Evolutionary conservation across 2,797 vertebrate genomes (phyloP), one percentile per base, ranked within the genome.

Genomic region (Falco biarmicus): DNA sequence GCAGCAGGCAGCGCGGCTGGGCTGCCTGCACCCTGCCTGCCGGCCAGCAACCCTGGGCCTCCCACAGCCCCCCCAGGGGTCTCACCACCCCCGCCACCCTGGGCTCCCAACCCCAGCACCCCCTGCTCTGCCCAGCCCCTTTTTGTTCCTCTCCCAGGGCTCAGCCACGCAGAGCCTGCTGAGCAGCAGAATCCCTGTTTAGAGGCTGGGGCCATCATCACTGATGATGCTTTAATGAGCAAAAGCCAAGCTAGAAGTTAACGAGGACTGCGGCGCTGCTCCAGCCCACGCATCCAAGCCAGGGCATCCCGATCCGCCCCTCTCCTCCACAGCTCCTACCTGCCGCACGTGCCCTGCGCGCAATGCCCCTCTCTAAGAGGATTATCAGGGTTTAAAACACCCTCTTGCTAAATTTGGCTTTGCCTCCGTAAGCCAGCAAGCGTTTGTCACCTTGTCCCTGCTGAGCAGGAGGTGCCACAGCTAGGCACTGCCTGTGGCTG

Each of bases 391-490:
- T 93, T 96, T 96, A 80, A 91, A 90, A 95, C 93, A 85, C 69
- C 50, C 51, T 94, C 45, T 47, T 68, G 93, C 95, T 97, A 96
- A 95, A 89, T 94, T 82, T 95, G 95, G 70, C 93, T 71, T 56
- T 11, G n/a, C 81, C 86, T 89, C 25, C 1, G 41, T 89, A 87
- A 96, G 90, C 93, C 86, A 85, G 70, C 19, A 22, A 45, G 32
- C 2, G 0, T 41, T 94, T 56, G 76, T 93, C 94, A 95, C 95
- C 95, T 95, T 87, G 78, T 78, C 80, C 90, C 78, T 19, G 8
- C 19, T 1, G 4, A 82, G 65, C 8, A 0, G 78, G 48, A 78
- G 75, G 50, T n/a, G 56, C 28, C 37, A 15, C 1, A 1, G 75
- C 43, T 54, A 5, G 50, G n/a, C 0, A 0, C 37, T 71, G 21